Base-by-base conservation (phyloP, 35 echinoderm and acorn worm genomes). In the Amphiura filiformis region DNA sequence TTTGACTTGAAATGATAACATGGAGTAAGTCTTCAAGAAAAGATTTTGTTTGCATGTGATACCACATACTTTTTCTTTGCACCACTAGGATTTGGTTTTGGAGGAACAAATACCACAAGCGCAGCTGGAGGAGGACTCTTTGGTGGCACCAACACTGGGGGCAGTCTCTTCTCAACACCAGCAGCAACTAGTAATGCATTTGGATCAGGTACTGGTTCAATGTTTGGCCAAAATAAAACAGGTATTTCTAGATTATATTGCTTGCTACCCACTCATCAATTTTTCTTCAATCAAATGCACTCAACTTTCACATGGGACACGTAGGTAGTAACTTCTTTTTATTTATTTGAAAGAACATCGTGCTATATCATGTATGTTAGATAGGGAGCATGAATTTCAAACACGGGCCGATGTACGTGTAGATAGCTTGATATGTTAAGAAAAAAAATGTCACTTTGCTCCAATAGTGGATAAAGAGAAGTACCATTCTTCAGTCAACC, bases 1-100 rank as follows among this genome's bases (percentile, higher is more conserved):
- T n/a, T n/a, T n/a, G n/a, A n/a, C n/a, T n/a, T n/a, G n/a, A n/a
- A n/a, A n/a, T n/a, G n/a, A n/a, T n/a, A n/a, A n/a, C n/a, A n/a
- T n/a, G n/a, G n/a, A n/a, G n/a, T n/a, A n/a, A n/a, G n/a, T n/a
- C n/a, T n/a, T n/a, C n/a, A n/a, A n/a, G n/a, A n/a, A n/a, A n/a
- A n/a, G n/a, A n/a, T n/a, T n/a, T n/a, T n/a, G n/a, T n/a, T n/a
- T n/a, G n/a, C n/a, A n/a, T n/a, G n/a, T n/a, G n/a, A n/a, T n/a
- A n/a, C n/a, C n/a, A n/a, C n/a, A n/a, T n/a, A n/a, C n/a, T n/a
- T n/a, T n/a, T n/a, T n/a, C n/a, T n/a, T n/a, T n/a, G n/a, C n/a
- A n/a, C n/a, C n/a, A n/a, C n/a, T 34, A 83, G 81, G 81, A 32
- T 49, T 83, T n/a, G 81, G 81, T 28, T 83, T 83, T 83, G 81